Evolutionary conservation across 2,888 invertebrate genomes (phyloP).

Genomic region (Portevinia maculata): DNA sequence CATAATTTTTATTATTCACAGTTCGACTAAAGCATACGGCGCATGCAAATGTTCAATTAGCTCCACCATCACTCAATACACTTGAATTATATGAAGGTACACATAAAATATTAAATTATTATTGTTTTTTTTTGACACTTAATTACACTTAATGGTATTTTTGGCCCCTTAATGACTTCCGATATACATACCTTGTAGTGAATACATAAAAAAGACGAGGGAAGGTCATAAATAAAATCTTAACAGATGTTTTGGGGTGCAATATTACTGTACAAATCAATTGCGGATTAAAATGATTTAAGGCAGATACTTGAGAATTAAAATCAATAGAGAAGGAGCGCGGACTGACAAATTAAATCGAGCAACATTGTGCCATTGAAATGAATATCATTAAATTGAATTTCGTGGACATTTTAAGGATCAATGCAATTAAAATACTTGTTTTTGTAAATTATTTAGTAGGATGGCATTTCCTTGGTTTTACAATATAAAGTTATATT

Average conservation of each 20-base stretch:
- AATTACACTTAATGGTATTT: slow-evolving; percentile 44
- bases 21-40: neutral
- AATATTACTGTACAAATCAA: slow-evolving; percentile 30
- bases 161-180: slow-evolving; percentile 39
- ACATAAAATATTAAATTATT: slow-evolving; percentile 38
- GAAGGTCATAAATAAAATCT: slow-evolving; percentile 21
- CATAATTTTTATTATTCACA: neutral
- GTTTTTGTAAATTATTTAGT: too few species aligned
- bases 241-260: slow-evolving; percentile 30
- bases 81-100: slow-evolving; percentile 52
- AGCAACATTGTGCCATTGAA: too few species aligned
- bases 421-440: too few species aligned
- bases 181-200: slow-evolving; percentile 9
- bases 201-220: slow-evolving; percentile 1
- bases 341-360: neutral
- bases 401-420: too few species aligned
- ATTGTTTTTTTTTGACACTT: slow-evolving; percentile 18
- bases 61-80: slow-evolving; percentile 4
- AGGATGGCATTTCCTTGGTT: too few species aligned
- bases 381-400: too few species aligned
- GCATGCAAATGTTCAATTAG: slow-evolving; percentile 13
- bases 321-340: neutral
- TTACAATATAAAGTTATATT: too few species aligned
- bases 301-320: neutral
- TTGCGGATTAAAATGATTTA: neutral